Base-by-base conservation (phyloP, 2,113 vertebrate species). In the Melanerpes aurifrons region DNA sequence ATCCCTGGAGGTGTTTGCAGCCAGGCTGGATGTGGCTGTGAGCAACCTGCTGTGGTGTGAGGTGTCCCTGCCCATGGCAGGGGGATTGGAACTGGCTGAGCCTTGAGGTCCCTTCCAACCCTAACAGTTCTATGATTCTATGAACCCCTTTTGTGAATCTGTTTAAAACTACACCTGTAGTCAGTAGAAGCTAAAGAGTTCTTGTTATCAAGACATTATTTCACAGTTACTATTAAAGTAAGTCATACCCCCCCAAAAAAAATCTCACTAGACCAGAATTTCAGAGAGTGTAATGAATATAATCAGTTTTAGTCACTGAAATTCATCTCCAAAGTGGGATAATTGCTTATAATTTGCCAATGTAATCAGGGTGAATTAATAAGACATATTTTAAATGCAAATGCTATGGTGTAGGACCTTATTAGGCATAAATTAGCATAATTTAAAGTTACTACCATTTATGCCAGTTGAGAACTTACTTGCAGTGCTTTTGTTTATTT, bases 301-400 rank as follows among this genome's bases (percentile, higher is more conserved):
- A 83, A 91, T 91, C 66, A 90, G 25, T 28, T 87, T 70, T 89
- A 69, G 35, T 93, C 79, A 83, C 32, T 81, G 54, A 79, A 91
- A 91, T 91, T 47, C 4, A 0, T 64, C 91, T 87, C 68, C 29
- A 86, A 66, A 92, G 86, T 73, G 78, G 77, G 24, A 76, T 93
- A 94, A 95, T 94, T 68, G 69, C 10, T 80, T 87, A 64, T 86
- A 89, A 95, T 92, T 94, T 89, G 26, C 75, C 68, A 67, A 2
- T 80, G 63, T 82, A 92, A 92, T 91, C 91, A 92, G 85, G 63
- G 35, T 48, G n/a, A 74, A 87, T 87, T 93, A 82, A 82, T 92
- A 86, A 78, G 79, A 68, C 3, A 7, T 68, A 15, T 63, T 86
- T 54, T 87, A 87, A 94, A 94, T 90, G 35, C 75, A 87, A 89